Percentiles rank a stretch among this genome's conserved stretches.
Conservation (phyloP, 2,797 vertebrate species). For the Melanitta fusca region DNA sequence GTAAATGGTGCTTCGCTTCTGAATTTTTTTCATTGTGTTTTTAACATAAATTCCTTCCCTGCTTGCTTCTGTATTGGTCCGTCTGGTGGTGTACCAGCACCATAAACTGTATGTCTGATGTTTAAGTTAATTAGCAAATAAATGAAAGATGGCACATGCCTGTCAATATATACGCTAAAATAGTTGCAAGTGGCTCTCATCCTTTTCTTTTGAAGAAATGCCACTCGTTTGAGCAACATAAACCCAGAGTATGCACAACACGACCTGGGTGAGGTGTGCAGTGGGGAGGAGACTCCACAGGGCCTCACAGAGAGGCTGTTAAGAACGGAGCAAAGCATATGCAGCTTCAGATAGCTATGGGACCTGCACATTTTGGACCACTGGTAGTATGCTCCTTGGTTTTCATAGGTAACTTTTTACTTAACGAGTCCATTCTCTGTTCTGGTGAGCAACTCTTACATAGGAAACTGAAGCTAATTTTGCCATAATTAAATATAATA, state of each 20-base stretch:
- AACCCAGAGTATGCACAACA: not conserved
- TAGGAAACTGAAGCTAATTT: not conserved
- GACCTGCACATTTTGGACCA: not conserved
- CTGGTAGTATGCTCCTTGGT: not conserved
- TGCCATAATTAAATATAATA: not conserved
- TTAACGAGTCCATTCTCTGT: not conserved
- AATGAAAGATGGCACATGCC: not conserved
- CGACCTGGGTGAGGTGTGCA: fast-evolving
- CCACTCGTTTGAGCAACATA: not conserved
- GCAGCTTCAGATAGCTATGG: not conserved
- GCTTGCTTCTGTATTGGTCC: not conserved
- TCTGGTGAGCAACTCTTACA: not conserved
- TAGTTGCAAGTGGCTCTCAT: not conserved
- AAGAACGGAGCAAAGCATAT: not conserved
- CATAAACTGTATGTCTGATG: not conserved
- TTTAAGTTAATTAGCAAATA: not conserved
- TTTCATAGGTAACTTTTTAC: not conserved
- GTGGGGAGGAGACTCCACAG: not conserved
- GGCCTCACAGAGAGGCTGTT: not conserved
- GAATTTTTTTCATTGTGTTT: not conserved
- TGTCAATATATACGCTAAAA: not conserved
- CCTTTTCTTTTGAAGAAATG: not conserved
- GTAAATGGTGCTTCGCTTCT: not conserved
- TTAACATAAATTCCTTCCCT: not conserved
- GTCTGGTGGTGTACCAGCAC: not conserved